Evolutionary conservation across 2,113 vertebrate genomes (phyloP), one percentile per base, ranked within the genome.

Genomic region (Pholis gunnellus): DNA sequence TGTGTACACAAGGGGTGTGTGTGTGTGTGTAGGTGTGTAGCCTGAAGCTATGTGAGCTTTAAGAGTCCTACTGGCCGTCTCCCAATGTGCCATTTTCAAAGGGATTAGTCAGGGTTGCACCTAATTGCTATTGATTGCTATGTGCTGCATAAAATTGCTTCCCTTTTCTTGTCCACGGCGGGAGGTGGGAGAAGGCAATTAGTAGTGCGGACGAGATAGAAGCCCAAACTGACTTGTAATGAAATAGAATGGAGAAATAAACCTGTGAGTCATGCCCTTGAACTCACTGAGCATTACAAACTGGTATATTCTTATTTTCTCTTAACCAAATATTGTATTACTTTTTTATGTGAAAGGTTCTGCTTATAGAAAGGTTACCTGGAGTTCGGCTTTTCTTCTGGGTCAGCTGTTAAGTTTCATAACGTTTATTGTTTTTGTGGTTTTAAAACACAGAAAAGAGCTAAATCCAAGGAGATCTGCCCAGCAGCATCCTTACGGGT

Each of bases 111-210:
- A 88, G 95, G 95, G 95, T 96, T 94, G 95, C 94, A 94, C 97
- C 97, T 98, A 98, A 99, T 97, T 97, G 96, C 96, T 98, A 97
- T 98, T 83, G 97, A 98, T 98, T 96, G 96, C 77, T 74, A 95
- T 95, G 96, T 96, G 97, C 96, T 95, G 97, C 96, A 96, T 97
- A 97, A 97, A 98, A 98, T 97, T 97, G 95, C 95, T 95, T 96
- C 95, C 96, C 94, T 95, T 96, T 89, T 89, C 82, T 93, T 92
- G 92, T 95, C 95, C 93, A 95, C 90, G 85, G 81, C 64, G 70
- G 87, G 95, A 95, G 95, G 95, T 95, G 93, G 95, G 95, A 95
- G 96, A 95, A 95, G 95, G 96, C 95, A 96, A 95, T 96, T 97
- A 97, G 97, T 94, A 93, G 95, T 86, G 90, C 81, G 95, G 95